phyloP scores from a whole-genome alignment of 2,797 vertebrate genomes.

The Mus caroli region DNA sequence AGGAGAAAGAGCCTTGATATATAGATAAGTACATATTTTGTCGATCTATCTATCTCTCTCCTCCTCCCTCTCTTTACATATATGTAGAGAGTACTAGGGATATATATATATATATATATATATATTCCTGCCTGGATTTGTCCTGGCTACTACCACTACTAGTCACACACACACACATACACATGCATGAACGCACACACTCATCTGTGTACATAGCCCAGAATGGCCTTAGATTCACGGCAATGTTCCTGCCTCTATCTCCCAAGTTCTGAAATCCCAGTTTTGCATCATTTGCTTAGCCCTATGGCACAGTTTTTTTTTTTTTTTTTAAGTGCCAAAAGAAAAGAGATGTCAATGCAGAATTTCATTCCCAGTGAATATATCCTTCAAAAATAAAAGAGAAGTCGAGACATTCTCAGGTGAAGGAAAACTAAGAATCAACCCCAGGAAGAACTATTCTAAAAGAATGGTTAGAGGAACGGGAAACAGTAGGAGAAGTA shows the following conservation, averaged over 20 bases:
- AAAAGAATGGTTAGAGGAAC: not conserved
- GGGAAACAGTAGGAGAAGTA: not conserved
- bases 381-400: not conserved
- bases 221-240: not conserved
- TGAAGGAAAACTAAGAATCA: not conserved
- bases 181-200: not conserved
- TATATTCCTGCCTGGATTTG: too few relatives aligned
- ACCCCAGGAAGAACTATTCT: not conserved
- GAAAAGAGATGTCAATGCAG: not conserved
- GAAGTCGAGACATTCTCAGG: not conserved
- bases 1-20: not conserved
- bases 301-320: not conserved
- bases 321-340: not conserved
- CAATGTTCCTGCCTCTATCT: not conserved
- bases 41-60: not conserved
- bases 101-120: too few relatives aligned
- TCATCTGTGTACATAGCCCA: not conserved
- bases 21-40: not conserved
- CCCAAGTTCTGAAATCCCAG: not conserved
- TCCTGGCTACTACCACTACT: not conserved
- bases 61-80: not conserved
- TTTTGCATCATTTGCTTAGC: not conserved
- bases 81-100: not conserved
- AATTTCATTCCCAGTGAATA: not conserved
- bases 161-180: not conserved